These are phyloP conservation scores for Cheilosia urbana DNA, from an alignment of 2,888 invertebrate species.

Conservation along the genomic window DNA sequence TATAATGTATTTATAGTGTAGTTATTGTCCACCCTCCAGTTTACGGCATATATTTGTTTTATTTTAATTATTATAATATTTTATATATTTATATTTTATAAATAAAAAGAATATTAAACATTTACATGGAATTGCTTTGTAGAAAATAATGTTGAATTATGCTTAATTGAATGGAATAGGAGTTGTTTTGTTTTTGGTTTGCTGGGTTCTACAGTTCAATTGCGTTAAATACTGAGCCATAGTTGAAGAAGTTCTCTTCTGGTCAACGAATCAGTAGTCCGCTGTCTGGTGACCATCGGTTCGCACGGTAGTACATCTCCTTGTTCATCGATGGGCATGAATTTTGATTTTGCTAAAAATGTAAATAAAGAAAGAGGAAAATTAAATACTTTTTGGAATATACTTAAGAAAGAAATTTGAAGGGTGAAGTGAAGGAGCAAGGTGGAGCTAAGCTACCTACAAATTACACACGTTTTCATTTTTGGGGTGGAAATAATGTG, in stretches of 20 bases:
- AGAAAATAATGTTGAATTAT: conserved; percentile 65
- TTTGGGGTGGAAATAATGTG: too few species aligned
- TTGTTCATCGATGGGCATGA: conserved; percentile 94
- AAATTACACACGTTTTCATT: too few species aligned
- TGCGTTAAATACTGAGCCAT: conserved; percentile 60
- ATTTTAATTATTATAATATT: conserved; percentile 44
- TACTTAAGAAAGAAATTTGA: neutral
- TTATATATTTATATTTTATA: conserved; percentile 65
- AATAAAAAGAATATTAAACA: conserved; percentile 70
- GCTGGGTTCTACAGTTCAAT: conserved; percentile 62
- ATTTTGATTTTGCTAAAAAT: conserved; percentile 84
- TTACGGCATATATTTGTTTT: conserved; percentile 76
- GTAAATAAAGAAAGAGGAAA: neutral
- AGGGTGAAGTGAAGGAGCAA: too few species aligned
- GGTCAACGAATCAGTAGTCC: conserved; percentile 83
- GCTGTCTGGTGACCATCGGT: conserved; percentile 83
- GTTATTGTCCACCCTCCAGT: conserved; percentile 84
- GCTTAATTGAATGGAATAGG: conserved; percentile 50
- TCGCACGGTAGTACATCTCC: conserved; percentile 92
- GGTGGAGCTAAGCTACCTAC: too few species aligned
- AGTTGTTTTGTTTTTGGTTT: conserved; percentile 33
- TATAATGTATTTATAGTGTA: conserved; percentile 78
- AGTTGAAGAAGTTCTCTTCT: conserved; percentile 76
- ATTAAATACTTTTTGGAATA: neutral
- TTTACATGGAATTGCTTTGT: conserved; percentile 49